Evolutionary conservation across 2,888 invertebrate species (phyloP).

Genomic region (Isoperla grammatica): DNA sequence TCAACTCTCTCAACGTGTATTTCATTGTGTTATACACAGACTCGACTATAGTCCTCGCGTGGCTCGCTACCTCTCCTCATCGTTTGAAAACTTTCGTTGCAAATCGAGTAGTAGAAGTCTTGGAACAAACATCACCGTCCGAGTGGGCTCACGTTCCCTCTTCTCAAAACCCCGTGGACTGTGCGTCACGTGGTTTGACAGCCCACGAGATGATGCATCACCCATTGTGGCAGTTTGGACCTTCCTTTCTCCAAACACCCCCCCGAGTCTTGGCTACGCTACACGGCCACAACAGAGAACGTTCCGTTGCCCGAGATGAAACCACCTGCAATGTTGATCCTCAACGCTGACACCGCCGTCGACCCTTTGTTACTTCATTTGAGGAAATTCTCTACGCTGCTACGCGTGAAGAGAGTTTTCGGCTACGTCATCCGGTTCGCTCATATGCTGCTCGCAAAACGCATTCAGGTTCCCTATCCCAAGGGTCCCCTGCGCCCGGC

Average conservation of each 20-base stretch:
- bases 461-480: not conserved
- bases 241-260: conserved; percentile 5
- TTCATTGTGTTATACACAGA: conserved; percentile 29
- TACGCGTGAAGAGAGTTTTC: not conserved
- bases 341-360: not conserved
- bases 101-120: conserved; percentile 35
- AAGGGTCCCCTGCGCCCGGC: not conserved
- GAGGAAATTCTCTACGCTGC: not conserved
- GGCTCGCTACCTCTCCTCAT: conserved; percentile 31
- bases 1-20: conserved; percentile 27
- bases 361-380: not conserved
- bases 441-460: not conserved
- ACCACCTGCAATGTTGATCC: not conserved
- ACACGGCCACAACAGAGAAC: not conserved
- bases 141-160: conserved; percentile 36
- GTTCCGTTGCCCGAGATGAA: not conserved
- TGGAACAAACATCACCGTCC: conserved; percentile 33
- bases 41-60: conserved; percentile 33
- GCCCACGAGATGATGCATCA: conserved; percentile 28
- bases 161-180: conserved; percentile 37
- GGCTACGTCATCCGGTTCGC: not conserved
- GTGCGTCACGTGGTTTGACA: conserved; percentile 35
- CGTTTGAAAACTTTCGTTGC: conserved; percentile 33
- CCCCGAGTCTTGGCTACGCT: not conserved
- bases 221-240: conserved; percentile 33